Base-by-base conservation (phyloP, 2,113 vertebrate genomes). In the Callipepla californica region DNA sequence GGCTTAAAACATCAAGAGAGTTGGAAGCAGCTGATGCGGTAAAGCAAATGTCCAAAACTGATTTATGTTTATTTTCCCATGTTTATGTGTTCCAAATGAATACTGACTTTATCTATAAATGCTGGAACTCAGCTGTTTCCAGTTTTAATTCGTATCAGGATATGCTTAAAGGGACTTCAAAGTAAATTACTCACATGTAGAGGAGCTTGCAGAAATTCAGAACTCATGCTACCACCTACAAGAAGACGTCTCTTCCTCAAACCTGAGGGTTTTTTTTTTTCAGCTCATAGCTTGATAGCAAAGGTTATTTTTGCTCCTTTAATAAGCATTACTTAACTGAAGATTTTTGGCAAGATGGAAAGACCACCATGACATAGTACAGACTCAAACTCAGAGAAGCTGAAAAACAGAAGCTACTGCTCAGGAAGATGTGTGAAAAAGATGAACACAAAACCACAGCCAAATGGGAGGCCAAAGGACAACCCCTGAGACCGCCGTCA, bases 111-210 rank as follows among this genome's bases (percentile, higher is more conserved):
- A 87, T 65, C 63, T 94, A 77, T 28, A 88, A 93, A 85, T 36
- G 45, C 36, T 77, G 68, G 82, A 94, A 85, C 73, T 76, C n/a
- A 88, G 50, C 61, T 36, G 7, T 80, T 77, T 85, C 47, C 34
- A 38, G 21, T 79, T 90, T 82, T 80, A 82, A 87, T 2, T 36
- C 53, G 28, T 76, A 17, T 67, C 67, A 73, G 44, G 76, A 73
- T 87, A 76, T 53, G 44, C 20, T 82, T 89, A 78, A 89, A 84
- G 55, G 19, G 42, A 91, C 80, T 89, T 95, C 77, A 77, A 74
- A 92, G 36, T 44, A 80, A 86, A 94, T 94, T 89, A 80, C 59
- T 77, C 23, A 77, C 30, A 59, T 4, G 17, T 26, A 62, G 38
- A 85, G 38, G 61, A 85, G 66, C 66, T 93, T 89, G 65, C 0